These are phyloP conservation scores for Syrphus vitripennis DNA, from an alignment of 2,888 invertebrate species.

Conservation along the genomic window DNA sequence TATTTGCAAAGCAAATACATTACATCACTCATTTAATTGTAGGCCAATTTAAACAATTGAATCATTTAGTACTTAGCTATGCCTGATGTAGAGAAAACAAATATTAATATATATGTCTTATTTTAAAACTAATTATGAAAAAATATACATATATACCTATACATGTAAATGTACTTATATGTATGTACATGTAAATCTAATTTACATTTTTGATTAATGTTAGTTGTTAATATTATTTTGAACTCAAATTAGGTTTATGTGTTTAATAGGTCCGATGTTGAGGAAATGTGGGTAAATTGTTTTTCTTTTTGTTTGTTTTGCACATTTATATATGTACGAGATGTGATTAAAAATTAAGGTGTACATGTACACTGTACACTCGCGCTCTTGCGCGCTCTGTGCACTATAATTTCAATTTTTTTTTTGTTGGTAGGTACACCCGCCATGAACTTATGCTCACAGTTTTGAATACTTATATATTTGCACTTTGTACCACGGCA, in stretches of 20 bases:
- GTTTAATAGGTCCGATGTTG: background rate
- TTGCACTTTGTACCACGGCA: too few relatives aligned
- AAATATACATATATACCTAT: background rate
- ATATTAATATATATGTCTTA: background rate
- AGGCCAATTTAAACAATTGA: constrained; percentile 31
- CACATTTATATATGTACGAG: background rate
- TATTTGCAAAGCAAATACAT: constrained; percentile 24
- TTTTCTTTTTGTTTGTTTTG: background rate
- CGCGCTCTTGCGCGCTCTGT: too few relatives aligned
- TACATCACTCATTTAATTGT: constrained; percentile 35
- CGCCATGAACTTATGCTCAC: too few relatives aligned
- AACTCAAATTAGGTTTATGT: background rate
- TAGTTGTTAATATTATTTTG: constrained; percentile 45
- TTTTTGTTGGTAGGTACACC: too few relatives aligned
- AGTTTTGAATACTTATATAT: too few relatives aligned
- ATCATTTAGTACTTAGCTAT: background rate
- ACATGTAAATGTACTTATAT: background rate
- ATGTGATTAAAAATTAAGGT: too few relatives aligned
- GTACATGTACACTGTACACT: too few relatives aligned
- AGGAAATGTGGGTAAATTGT: constrained; percentile 11
- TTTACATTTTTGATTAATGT: constrained; percentile 53
- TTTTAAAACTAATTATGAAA: background rate
- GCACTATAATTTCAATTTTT: too few relatives aligned
- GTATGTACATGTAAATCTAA: background rate
- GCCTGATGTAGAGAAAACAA: background rate